These are phyloP conservation scores for Tetramorium simillimum DNA, from an alignment of 1,140 invertebrate genomes.

Conservation along the genomic window DNA sequence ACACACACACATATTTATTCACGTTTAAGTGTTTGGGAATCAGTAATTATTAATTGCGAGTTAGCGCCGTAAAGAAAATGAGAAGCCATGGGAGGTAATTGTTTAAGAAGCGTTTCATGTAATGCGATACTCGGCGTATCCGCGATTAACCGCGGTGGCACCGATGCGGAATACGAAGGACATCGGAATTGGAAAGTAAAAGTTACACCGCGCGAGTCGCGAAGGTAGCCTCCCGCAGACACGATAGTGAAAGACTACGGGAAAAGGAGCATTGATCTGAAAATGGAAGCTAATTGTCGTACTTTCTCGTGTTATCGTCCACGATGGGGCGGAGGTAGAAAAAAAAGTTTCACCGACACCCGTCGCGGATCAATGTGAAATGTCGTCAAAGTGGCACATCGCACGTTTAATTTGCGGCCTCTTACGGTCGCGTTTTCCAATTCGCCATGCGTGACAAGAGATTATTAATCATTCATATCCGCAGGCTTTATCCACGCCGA, in stretches of 20 bases:
- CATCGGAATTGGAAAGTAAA: conserved; percentile 66
- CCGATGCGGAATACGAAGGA: conserved; percentile 43
- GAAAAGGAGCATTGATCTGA: conserved; percentile 59
- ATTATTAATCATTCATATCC: conserved; percentile 19
- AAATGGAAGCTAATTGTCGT: conserved; percentile 64
- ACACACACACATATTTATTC: neutral
- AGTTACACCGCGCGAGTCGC: conserved; percentile 28
- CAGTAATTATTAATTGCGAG: conserved; percentile 1
- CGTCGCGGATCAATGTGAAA: neutral
- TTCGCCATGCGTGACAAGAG: conserved; percentile 29
- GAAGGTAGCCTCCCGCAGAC: conserved; percentile 29
- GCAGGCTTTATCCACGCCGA: neutral
- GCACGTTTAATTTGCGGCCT: neutral
- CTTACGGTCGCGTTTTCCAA: conserved; percentile 26
- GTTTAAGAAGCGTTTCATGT: neutral
- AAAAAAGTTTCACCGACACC: conserved; percentile 38
- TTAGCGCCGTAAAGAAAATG: neutral
- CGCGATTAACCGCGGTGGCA: conserved; percentile 47
- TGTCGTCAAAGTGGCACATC: conserved; percentile 17
- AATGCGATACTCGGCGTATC: conserved; percentile 6
- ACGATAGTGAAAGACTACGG: conserved; percentile 40
- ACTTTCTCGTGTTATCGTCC: conserved; percentile 65
- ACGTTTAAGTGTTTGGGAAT: neutral
- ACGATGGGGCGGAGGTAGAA: neutral
- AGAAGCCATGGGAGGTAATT: neutral